Base-by-base conservation (phyloP, 2,797 vertebrate species). In the Enteromius radiatus region DNA sequence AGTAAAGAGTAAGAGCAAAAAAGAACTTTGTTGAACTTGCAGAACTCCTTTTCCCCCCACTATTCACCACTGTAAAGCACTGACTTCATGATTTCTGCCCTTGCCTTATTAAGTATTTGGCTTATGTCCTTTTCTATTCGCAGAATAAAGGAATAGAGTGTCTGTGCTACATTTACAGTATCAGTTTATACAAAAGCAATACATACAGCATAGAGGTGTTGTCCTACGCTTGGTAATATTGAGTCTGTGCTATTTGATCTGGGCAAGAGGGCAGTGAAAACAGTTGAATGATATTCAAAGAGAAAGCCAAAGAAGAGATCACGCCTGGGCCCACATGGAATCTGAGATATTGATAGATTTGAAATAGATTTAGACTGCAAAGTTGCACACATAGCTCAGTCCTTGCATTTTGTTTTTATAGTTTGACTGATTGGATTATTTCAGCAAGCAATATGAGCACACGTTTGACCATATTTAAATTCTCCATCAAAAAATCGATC, bases 261-360 rank as follows among this genome's bases (percentile, higher is more conserved):
- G 71, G 84, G 81, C 82, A 76, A 41, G 84, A 86, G 80, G 77
- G 87, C 87, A 88, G 89, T 71, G 76, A 88, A 92, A 92, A 92
- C 92, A 93, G 90, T 84, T 87, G 80, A 88, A 90, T 91, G 93
- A 92, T 91, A 93, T 92, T 91, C 14, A 89, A 94, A 88, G 88
- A 93, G 89, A 89, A 88, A 86, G 87, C 89, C 84, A 88, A 91
- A 80, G 69, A 86, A 86, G 88, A 92, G 92, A 91, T 93, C 84
- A 85, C 38, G 47, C 23, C 26, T 3, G 1, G 31, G 67, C 23
- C 28, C 10, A 80, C 11, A 45, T 59, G n/a, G 26, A 33, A 3
- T 43, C 15, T 59, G 36, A 31, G 56, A 76, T 76, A 28, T 76
- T 41, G 33, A 76, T 28, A 76, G n/a, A 76, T 61, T 61, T 76